Conservation (phyloP, 2,888 invertebrate genomes). For the Lepidocyrtoides sp. region DNA sequence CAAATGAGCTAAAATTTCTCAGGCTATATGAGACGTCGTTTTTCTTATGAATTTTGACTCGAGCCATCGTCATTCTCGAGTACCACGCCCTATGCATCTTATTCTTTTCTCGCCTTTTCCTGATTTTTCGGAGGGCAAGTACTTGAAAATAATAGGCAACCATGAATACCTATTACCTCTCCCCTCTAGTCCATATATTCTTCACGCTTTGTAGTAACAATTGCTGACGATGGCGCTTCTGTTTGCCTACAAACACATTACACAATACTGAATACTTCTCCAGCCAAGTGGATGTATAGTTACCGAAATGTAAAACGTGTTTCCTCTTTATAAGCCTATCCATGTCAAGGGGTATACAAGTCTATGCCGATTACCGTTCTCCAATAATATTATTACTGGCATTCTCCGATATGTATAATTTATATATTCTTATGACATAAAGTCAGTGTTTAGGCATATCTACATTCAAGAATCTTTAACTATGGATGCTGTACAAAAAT, state of each 20-base stretch:
- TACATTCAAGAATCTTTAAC: too few relatives aligned
- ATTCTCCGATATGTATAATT: not conserved
- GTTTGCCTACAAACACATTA: not conserved
- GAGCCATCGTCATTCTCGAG: slow-evolving; percentile 11
- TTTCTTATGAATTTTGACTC: slow-evolving; percentile 71
- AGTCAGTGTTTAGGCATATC: too few relatives aligned
- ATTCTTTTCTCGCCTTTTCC: slow-evolving; percentile 36
- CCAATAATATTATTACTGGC: not conserved
- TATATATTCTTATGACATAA: too few relatives aligned
- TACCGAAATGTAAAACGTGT: too few relatives aligned
- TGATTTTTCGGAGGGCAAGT: not conserved
- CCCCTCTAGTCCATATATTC: not conserved
- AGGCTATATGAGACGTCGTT: slow-evolving; percentile 78
- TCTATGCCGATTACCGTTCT: not conserved
- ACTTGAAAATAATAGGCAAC: not conserved
- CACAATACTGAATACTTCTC: too few relatives aligned
- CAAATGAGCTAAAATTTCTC: slow-evolving; percentile 80
- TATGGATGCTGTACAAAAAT: too few relatives aligned
- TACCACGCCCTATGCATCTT: slow-evolving; percentile 54
- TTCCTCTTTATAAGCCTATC: too few relatives aligned
- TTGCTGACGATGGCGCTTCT: slow-evolving; percentile 38
- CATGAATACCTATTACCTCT: slow-evolving; percentile 1
- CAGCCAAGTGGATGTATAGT: not conserved
- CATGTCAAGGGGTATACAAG: too few relatives aligned
- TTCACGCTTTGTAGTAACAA: slow-evolving; percentile 4